A percentile compares a stretch with the other conserved stretches of the same genome.
Evolutionary conservation across 1,140 invertebrate genomes (phyloP).

Genomic region (Latrodectus geometricus): DNA sequence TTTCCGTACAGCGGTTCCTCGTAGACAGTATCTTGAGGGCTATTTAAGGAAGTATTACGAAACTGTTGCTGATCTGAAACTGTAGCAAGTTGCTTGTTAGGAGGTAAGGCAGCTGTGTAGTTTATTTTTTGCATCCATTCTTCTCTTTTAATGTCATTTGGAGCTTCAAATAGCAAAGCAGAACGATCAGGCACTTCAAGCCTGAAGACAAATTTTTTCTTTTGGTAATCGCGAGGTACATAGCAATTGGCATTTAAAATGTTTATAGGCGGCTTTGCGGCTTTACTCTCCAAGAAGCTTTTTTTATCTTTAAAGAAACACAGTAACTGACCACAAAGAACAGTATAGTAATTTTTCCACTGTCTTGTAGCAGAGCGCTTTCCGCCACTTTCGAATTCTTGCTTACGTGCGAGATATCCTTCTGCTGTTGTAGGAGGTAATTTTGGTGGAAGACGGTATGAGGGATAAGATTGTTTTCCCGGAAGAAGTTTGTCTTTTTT

Average conservation of each 20-base stretch:
- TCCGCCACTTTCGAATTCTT: slow-evolving; percentile 90
- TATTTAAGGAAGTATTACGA: not conserved
- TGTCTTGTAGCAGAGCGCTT: slow-evolving; percentile 93
- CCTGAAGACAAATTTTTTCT: slow-evolving; percentile 92
- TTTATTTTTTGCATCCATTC: slow-evolving; percentile 95
- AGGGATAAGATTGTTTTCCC: too few relatives aligned
- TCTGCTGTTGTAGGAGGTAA: slow-evolving; percentile 86
- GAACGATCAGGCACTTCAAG: slow-evolving; percentile 89
- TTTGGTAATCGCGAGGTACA: slow-evolving; percentile 87
- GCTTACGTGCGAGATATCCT: slow-evolving; percentile 92
- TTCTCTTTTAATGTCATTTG: slow-evolving; percentile 80
- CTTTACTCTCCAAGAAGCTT: slow-evolving; percentile 84
- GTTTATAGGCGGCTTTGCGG: slow-evolving; percentile 89
- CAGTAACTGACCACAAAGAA: slow-evolving; percentile 93
- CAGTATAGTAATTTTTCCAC: slow-evolving; percentile 95
- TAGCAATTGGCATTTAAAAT: slow-evolving; percentile 87
- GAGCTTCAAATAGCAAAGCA: slow-evolving; percentile 89
- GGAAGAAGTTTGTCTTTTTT: not conserved
- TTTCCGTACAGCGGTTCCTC: not conserved
- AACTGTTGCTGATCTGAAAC: slow-evolving; percentile 72
- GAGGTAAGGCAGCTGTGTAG: slow-evolving; percentile 91
- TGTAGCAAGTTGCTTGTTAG: slow-evolving; percentile 84
- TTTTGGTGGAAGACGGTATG: slow-evolving; percentile 70
- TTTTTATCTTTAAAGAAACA: slow-evolving; percentile 98
- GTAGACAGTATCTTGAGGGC: too few relatives aligned